Percentiles rank a stretch among this genome's conserved stretches.
These are phyloP conservation scores for Puma concolor DNA, from an alignment of 2,113 vertebrate genomes.

Conservation along the genomic window DNA sequence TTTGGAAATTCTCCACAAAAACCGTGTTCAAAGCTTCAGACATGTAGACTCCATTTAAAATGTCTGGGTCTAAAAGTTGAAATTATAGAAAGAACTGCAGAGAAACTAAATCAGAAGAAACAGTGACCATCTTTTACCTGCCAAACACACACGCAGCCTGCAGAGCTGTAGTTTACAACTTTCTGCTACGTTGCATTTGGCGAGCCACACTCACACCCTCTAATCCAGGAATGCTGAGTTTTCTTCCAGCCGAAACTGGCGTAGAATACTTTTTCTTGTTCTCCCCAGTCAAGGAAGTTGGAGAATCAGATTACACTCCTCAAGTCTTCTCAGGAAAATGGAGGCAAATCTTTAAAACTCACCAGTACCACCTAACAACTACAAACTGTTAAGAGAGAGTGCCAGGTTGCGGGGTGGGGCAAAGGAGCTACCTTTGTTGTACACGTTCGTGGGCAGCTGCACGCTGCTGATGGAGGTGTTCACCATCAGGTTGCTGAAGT, in stretches of 20 bases:
- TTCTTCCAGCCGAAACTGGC: background rate
- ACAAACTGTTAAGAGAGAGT: background rate
- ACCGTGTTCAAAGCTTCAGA: constrained; percentile 95
- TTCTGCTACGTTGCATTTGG: background rate
- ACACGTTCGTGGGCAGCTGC: constrained; percentile 97
- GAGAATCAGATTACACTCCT: background rate
- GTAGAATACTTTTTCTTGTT: background rate
- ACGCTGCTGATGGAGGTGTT: constrained; percentile 93
- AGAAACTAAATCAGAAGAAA: background rate
- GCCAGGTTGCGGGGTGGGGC: accelerated
- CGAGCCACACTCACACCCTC: background rate
- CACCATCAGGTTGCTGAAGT: constrained; percentile 94
- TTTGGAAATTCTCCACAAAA: constrained; percentile 95
- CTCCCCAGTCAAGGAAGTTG: background rate
- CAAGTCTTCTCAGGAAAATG: background rate
- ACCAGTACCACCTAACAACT: background rate
- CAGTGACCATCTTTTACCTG: background rate
- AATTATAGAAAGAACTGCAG: background rate
- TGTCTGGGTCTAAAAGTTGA: constrained; percentile 89
- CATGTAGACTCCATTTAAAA: constrained; percentile 96
- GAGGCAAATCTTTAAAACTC: background rate
- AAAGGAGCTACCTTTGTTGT: constrained; percentile 92
- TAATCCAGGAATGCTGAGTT: background rate
- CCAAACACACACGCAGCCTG: background rate
- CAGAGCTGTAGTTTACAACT: background rate